These are phyloP conservation scores for Myzus persicae DNA, from an alignment of 1,140 invertebrate genomes.

Conservation along the genomic window DNA sequence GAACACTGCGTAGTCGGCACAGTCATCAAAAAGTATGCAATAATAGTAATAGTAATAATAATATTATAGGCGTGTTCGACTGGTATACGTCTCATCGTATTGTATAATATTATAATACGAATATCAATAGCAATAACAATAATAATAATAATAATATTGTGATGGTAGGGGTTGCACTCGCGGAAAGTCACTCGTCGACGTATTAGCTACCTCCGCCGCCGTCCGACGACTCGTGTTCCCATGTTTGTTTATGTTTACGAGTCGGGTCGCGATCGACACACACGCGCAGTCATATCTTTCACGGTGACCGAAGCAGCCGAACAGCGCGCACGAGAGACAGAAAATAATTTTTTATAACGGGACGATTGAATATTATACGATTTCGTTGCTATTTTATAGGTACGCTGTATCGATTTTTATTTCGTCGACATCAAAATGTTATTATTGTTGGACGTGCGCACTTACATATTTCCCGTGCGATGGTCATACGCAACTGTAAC, in stretches of 20 bases:
- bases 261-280: neutral
- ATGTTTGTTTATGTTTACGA: neutral
- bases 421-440: neutral
- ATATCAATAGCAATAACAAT: neutral
- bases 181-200: neutral
- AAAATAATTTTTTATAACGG: neutral
- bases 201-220: no score
- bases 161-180: neutral
- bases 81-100: neutral
- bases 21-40: neutral
- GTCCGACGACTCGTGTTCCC: neutral
- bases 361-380: neutral
- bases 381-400: neutral
- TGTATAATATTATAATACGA: neutral
- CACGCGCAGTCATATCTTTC: slow-evolving; percentile 4
- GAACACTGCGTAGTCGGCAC: neutral
- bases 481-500: neutral
- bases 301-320: neutral
- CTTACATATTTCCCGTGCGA: neutral
- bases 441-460: neutral
- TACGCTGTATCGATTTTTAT: neutral
- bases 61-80: neutral
- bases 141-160: no score
- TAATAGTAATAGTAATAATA: no score
- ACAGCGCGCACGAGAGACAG: neutral